Evolutionary conservation across 2,888 invertebrate species (phyloP).

Genomic region (Saturnia japonica): DNA sequence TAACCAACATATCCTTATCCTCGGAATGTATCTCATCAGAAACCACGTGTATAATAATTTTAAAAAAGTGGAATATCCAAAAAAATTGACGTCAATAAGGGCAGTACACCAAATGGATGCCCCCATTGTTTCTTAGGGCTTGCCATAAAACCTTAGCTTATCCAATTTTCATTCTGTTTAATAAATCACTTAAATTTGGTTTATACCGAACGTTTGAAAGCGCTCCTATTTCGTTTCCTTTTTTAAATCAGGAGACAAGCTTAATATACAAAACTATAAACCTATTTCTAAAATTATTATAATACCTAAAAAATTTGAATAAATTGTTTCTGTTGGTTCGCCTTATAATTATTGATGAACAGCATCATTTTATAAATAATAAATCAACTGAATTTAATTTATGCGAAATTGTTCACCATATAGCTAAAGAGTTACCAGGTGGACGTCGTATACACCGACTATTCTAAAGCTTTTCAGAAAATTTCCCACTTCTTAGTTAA

Average conservation of each 20-base stretch:
- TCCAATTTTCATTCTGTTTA: neutral
- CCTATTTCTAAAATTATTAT: too few species aligned
- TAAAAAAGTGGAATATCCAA: neutral
- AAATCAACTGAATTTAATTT: slow-evolving; percentile 9
- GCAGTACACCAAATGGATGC: neutral
- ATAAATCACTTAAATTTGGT: too few species aligned
- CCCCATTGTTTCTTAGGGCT: neutral
- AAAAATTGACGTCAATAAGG: neutral
- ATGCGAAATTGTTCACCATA: neutral
- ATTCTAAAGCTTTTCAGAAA: slow-evolving; percentile 20
- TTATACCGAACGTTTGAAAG: too few species aligned
- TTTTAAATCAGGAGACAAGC: too few species aligned
- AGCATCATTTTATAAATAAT: neutral
- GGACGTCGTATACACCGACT: slow-evolving; percentile 22
- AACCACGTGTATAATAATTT: too few species aligned
- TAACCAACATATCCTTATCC: too few species aligned
- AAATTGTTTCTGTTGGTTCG: neutral
- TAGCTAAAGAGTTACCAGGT: slow-evolving; percentile 12
- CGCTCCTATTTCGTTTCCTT: too few species aligned
- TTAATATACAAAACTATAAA: too few species aligned
- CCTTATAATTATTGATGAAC: neutral
- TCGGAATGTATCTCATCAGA: neutral
- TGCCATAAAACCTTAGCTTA: neutral
- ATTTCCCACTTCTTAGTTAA: slow-evolving; percentile 6
- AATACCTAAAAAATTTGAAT: neutral